These are phyloP conservation scores for Bombus pyrosoma DNA, from an alignment of 1,140 invertebrate genomes.

Conservation along the genomic window DNA sequence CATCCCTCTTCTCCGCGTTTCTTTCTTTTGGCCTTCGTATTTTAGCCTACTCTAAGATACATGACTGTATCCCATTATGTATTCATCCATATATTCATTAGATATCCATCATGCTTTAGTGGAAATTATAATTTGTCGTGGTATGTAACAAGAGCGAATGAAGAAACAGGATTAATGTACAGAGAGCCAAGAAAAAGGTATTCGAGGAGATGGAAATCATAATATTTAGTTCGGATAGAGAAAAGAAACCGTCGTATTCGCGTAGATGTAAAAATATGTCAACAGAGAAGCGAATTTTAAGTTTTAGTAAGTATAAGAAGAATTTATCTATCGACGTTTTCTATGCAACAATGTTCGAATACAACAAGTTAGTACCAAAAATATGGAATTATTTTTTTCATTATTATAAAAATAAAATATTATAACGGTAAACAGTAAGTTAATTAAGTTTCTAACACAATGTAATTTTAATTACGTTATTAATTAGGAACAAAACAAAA, in stretches of 20 bases:
- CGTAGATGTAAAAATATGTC: background rate
- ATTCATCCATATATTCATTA: slow-evolving; percentile 12
- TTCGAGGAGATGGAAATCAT: background rate
- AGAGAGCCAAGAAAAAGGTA: background rate
- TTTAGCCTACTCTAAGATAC: background rate
- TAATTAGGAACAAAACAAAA: too few relatives aligned
- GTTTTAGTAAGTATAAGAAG: background rate
- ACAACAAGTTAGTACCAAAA: background rate
- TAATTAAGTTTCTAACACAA: too few relatives aligned
- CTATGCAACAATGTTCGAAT: too few relatives aligned
- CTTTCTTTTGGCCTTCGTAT: background rate
- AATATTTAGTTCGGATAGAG: background rate
- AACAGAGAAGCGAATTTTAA: background rate
- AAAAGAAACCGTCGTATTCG: background rate
- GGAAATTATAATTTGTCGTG: slow-evolving; percentile 3
- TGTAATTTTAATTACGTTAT: too few relatives aligned
- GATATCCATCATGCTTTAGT: too few relatives aligned
- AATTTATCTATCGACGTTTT: background rate
- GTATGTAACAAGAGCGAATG: background rate
- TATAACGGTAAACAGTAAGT: too few relatives aligned
- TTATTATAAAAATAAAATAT: background rate
- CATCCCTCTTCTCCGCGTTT: background rate
- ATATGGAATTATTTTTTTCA: too few relatives aligned
- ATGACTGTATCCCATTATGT: background rate
- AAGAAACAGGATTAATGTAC: background rate